Evolutionary conservation across 1,140 invertebrate species (phyloP).

Genomic region (Cepaea nemoralis): DNA sequence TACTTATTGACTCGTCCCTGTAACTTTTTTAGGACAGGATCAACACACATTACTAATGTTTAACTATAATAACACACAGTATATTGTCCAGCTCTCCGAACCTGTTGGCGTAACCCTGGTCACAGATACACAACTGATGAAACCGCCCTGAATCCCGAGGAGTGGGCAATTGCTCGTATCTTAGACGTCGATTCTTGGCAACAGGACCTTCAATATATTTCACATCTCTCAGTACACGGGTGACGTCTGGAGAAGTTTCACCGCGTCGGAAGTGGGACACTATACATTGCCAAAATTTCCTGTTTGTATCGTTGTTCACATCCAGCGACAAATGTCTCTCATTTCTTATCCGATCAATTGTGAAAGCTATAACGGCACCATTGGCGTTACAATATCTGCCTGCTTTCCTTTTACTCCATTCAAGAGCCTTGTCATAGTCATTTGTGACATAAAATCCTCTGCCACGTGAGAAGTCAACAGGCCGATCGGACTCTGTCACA

Average conservation of each 20-base stretch:
- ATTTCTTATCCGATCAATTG: not conserved
- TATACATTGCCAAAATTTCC: not conserved
- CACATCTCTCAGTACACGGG: not conserved
- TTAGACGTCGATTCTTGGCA: not conserved
- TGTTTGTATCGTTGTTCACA: not conserved
- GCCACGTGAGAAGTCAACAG: not conserved
- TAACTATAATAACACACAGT: no score
- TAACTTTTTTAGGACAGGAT: no score
- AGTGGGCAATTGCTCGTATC: not conserved
- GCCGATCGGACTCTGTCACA: not conserved
- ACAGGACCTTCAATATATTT: not conserved
- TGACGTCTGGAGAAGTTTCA: not conserved
- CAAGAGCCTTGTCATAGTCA: not conserved
- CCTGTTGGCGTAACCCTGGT: not conserved
- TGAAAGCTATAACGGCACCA: not conserved
- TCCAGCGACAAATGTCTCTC: not conserved
- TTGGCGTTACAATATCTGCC: not conserved
- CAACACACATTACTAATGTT: no score
- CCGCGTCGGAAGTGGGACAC: not conserved
- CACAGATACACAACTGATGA: not conserved
- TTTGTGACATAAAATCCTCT: not conserved
- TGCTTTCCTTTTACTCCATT: not conserved
- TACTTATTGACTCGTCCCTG: no score
- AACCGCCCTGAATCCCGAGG: not conserved
- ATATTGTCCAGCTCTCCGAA: not conserved